Base-by-base conservation (phyloP, 2,888 invertebrate species). In the Temnothorax ravouxi region DNA sequence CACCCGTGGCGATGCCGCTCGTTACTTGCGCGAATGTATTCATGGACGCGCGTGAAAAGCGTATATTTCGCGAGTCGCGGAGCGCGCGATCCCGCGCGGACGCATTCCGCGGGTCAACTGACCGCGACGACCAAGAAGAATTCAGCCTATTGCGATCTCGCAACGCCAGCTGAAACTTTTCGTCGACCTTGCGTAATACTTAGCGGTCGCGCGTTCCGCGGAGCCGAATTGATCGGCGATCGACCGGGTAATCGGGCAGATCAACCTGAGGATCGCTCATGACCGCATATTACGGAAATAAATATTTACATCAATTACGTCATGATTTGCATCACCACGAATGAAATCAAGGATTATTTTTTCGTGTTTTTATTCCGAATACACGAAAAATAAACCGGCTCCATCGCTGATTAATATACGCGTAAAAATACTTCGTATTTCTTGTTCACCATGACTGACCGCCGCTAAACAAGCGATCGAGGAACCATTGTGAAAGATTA, bases 81-180 rank as follows among this genome's bases (percentile, higher is more conserved):
- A 71, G 72, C 83, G 34, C 13, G 61, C 75, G 84, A 89, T 21
- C 84, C 72, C 84, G 75, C 71, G 62, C 76, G 71, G 76, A 87
- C 83, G 86, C 90, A 90, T 90, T 87, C 90, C 90, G 79, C 69
- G 79, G 74, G 59, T 50, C 88, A 90, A 88, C 90, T 86, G 86
- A 90, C 86, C 90, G 88, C 72, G 74, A 87, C 88, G 86, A 80
- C 25, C 66, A 56, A 77, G 47, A 69, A 84, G 72, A 84, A 84
- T 84, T 84, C 75, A 81, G 54, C 44, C 54, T 61, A 38, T 61
- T 47, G 54, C 15, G 41, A 80, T 72, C 47, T 81, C 72, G 84
- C 56, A 84, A 84, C 47, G 62, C 52, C 54, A 15, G 13, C 47
- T 69, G 77, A 79, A 79, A 79, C 56, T 79, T 79, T 79, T 79